A percentile compares a stretch with the other conserved stretches of the same genome.
Conservation (phyloP, 2,113 vertebrate genomes). For the Nycticebus coucang region DNA sequence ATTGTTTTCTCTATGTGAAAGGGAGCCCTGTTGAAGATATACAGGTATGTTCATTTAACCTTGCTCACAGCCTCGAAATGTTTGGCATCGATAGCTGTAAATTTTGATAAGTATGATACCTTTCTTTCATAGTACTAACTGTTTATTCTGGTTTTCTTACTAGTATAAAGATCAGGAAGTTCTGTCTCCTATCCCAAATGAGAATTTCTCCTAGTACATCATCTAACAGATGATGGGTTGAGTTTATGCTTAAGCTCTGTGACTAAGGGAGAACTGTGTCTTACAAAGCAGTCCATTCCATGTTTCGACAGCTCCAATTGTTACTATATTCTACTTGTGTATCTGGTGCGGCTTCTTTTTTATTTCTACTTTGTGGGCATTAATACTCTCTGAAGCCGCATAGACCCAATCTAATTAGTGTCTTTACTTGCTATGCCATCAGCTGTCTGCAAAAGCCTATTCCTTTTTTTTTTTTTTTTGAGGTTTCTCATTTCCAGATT, state of each 20-base stretch:
- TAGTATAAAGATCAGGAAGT: not conserved
- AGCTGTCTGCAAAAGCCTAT: not conserved
- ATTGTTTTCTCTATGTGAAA: conserved; percentile 18
- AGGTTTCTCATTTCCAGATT: not conserved
- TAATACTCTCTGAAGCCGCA: not conserved
- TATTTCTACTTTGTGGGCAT: not conserved
- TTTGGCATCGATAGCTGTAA: conserved; percentile 1
- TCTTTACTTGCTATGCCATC: not conserved
- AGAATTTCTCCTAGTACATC: not conserved
- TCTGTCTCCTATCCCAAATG: not conserved
- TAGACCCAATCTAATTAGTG: not conserved
- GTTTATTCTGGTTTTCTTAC: not conserved
- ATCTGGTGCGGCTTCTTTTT: not conserved
- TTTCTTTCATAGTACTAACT: not conserved
- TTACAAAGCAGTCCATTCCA: not conserved
- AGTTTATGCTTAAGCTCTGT: conserved; percentile 31
- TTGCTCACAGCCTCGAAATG: not conserved
- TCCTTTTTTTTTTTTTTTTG: not conserved
- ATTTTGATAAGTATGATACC: not conserved
- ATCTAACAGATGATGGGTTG: not conserved
- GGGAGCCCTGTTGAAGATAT: not conserved
- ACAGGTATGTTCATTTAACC: not conserved
- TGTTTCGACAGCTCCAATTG: not conserved
- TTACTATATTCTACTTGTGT: not conserved
- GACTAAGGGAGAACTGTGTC: not conserved